Evolutionary conservation across 2,888 invertebrate genomes (phyloP).

Genomic region (Electrophaes corylata): DNA sequence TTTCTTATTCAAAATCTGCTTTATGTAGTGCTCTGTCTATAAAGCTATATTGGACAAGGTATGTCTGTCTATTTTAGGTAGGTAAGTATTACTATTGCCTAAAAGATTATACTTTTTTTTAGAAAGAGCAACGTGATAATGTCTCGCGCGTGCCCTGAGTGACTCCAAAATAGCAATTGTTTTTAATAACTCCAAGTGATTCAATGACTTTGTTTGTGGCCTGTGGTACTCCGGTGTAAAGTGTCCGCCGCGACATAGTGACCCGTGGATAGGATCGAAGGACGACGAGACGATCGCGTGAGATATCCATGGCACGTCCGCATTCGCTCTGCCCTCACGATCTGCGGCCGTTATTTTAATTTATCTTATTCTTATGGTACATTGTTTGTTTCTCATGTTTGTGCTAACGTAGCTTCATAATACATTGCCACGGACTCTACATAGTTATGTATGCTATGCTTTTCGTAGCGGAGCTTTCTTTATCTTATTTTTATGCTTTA

Average conservation of each 20-base stretch:
- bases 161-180: too few species aligned
- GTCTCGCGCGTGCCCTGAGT: not conserved
- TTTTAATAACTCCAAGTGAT: not conserved
- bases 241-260: constrained; percentile 68
- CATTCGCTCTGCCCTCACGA: constrained; percentile 54
- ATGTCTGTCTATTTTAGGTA: too few species aligned
- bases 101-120: too few species aligned
- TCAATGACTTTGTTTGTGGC: not conserved
- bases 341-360: constrained; percentile 56
- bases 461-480: not conserved
- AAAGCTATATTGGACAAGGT: too few species aligned
- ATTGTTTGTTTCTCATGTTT: constrained; percentile 1
- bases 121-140: too few species aligned
- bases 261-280: constrained; percentile 64
- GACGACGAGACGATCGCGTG: constrained; percentile 66
- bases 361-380: constrained; percentile 43
- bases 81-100: too few species aligned
- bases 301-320: constrained; percentile 68
- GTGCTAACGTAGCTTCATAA: not conserved
- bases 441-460: not conserved
- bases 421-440: not conserved
- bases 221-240: constrained; percentile 36
- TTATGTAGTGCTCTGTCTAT: too few species aligned
- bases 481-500: not conserved
- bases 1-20: too few species aligned